A percentile compares a stretch with the other conserved stretches of the same genome.
Evolutionary conservation across 2,888 invertebrate genomes (phyloP).

Genomic region (Cataglyphis rosenhaueri): DNA sequence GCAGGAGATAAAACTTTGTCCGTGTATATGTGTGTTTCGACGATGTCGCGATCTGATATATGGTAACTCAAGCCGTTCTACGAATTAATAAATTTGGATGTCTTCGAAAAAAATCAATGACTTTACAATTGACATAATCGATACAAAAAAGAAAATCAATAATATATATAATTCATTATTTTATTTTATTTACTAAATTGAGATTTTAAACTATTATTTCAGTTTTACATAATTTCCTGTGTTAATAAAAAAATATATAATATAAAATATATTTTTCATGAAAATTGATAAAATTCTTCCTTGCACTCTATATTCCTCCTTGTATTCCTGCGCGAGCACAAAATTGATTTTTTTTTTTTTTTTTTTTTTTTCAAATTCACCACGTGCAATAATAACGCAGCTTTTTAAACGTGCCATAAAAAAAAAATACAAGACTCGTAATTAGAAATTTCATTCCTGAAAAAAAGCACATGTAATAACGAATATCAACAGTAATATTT

Average conservation of each 20-base stretch:
- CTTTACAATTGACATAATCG: neutral
- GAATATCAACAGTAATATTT: constrained; percentile 9
- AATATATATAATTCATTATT: constrained; percentile 1
- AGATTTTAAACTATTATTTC: neutral
- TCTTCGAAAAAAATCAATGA: neutral
- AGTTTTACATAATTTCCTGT: neutral
- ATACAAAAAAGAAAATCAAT: neutral
- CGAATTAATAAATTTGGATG: neutral
- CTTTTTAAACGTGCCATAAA: constrained; percentile 37
- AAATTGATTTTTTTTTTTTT: neutral
- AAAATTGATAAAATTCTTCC: neutral
- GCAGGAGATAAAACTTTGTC: neutral
- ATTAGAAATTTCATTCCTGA: constrained; percentile 26
- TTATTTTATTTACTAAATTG: neutral
- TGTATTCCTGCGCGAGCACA: neutral
- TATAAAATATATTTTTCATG: neutral
- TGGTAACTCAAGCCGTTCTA: neutral
- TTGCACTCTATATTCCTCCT: neutral
- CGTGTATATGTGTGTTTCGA: neutral
- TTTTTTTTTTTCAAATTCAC: constrained; percentile 24
- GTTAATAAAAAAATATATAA: neutral
- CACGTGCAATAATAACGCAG: constrained; percentile 25
- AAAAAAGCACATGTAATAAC: neutral
- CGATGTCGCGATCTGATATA: neutral
- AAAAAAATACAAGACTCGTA: constrained; percentile 28